Evolutionary conservation across 2,113 vertebrate genomes (phyloP).

Genomic region (Hyperoodon ampullatus): DNA sequence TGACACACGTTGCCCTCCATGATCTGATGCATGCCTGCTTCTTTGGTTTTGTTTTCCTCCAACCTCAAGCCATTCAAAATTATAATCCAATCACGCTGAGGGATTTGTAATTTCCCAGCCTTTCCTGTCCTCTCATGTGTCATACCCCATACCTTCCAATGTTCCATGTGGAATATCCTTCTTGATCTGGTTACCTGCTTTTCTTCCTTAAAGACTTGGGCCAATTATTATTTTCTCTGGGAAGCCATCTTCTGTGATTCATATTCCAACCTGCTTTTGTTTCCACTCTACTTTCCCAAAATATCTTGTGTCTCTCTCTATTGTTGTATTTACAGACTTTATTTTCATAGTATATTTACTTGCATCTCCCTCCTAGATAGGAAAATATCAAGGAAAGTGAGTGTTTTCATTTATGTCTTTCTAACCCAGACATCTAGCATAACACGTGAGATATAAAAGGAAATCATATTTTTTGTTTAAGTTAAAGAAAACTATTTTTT

Average conservation of each 20-base stretch:
- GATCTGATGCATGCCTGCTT: neutral
- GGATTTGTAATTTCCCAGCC: neutral
- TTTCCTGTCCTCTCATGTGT: neutral
- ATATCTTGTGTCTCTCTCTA: neutral
- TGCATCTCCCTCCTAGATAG: neutral
- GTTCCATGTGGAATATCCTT: neutral
- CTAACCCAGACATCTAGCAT: neutral
- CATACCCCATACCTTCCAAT: neutral
- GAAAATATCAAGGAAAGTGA: neutral
- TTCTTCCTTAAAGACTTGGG: neutral
- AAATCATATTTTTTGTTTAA: slow-evolving; percentile 1
- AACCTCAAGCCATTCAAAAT: neutral
- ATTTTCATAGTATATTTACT: neutral
- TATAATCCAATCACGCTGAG: neutral
- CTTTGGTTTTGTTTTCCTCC: neutral
- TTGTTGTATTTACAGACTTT: neutral
- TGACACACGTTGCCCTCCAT: neutral
- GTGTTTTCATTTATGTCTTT: neutral
- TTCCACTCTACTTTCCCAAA: neutral
- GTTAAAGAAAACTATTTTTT: neutral
- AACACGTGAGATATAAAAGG: neutral
- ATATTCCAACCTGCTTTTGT: neutral
- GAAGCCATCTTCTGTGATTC: neutral
- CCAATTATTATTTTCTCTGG: neutral
- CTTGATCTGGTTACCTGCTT: neutral